A percentile compares a stretch with the other conserved stretches of the same genome.
Evolutionary conservation across 2,888 invertebrate genomes (phyloP).

Genomic region (Zygothrica quintamaculata): DNA sequence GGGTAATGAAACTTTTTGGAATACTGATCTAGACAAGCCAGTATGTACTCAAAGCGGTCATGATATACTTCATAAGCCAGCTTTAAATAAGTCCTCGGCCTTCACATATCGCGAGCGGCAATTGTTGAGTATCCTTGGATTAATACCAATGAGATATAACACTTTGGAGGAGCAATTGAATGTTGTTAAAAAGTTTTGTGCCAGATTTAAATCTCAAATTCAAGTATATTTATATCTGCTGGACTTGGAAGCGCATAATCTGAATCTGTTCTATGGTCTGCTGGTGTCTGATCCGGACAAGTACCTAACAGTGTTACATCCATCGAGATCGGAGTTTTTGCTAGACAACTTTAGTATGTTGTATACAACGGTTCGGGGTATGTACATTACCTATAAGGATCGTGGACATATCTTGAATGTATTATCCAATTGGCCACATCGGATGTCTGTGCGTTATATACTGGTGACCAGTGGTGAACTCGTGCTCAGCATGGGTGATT

Average conservation of each 20-base stretch:
- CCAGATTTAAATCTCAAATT: fast-evolving
- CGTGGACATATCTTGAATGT: slow-evolving; percentile 51
- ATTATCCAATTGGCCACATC: slow-evolving; percentile 55
- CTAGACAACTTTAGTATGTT: slow-evolving; percentile 16
- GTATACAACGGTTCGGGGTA: background rate
- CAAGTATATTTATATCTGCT: slow-evolving; percentile 27
- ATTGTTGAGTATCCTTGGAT: slow-evolving; percentile 42
- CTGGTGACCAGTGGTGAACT: slow-evolving; percentile 48
- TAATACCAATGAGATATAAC: slow-evolving; percentile 36
- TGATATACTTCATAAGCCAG: slow-evolving; percentile 16
- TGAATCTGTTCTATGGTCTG: slow-evolving; percentile 42
- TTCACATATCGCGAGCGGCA: slow-evolving; percentile 56
- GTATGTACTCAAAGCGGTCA: no score
- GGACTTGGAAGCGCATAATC: slow-evolving; percentile 22
- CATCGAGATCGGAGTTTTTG: background rate
- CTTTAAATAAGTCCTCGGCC: slow-evolving; percentile 34
- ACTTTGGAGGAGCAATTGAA: slow-evolving; percentile 43
- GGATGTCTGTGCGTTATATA: slow-evolving; percentile 31
- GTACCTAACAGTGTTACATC: slow-evolving; percentile 32
- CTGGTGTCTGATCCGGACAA: slow-evolving; percentile 31
- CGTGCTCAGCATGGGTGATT: slow-evolving; percentile 46
- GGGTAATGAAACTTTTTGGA: slow-evolving; percentile 1
- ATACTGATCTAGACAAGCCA: background rate
- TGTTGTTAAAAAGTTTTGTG: background rate
- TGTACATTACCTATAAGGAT: slow-evolving; percentile 56